Conservation (phyloP, 1,140 invertebrate species). For the Argopecten irradians region DNA sequence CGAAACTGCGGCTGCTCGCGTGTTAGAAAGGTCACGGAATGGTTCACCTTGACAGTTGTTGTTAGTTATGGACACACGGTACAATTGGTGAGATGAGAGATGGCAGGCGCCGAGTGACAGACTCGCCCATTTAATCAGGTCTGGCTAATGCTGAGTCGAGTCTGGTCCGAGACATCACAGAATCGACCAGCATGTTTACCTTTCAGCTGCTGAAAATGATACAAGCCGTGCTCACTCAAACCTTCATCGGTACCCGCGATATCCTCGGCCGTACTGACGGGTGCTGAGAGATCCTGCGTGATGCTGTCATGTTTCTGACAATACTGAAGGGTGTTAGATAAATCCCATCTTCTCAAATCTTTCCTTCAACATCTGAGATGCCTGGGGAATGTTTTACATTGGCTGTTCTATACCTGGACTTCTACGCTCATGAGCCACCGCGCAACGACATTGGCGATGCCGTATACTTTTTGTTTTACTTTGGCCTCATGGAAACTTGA, state of each 20-base stretch:
- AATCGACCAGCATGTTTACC: neutral
- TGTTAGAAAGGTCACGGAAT: neutral
- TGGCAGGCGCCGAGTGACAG: slow-evolving; percentile 5
- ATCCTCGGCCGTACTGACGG: neutral
- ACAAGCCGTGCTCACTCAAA: neutral
- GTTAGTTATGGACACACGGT: neutral
- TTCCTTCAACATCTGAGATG: neutral
- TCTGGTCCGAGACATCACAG: neutral
- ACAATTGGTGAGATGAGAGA: neutral
- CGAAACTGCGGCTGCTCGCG: neutral
- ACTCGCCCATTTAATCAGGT: slow-evolving; percentile 11
- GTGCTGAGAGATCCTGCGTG: neutral
- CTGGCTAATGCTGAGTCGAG: neutral
- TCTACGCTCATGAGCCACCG: too few species aligned
- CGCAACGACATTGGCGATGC: too few species aligned
- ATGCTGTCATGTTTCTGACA: neutral
- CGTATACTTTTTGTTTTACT: too few species aligned
- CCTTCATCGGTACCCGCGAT: neutral
- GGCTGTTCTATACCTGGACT: too few species aligned
- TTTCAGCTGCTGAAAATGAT: slow-evolving; percentile 1
- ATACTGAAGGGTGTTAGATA: slow-evolving; percentile 12
- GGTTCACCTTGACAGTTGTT: slow-evolving; percentile 21
- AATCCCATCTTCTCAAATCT: neutral
- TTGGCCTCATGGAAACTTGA: too few species aligned
- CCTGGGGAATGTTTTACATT: neutral